Base-by-base conservation (phyloP, 2,797 vertebrate genomes). In the Chaetophractus vellerosus region DNA sequence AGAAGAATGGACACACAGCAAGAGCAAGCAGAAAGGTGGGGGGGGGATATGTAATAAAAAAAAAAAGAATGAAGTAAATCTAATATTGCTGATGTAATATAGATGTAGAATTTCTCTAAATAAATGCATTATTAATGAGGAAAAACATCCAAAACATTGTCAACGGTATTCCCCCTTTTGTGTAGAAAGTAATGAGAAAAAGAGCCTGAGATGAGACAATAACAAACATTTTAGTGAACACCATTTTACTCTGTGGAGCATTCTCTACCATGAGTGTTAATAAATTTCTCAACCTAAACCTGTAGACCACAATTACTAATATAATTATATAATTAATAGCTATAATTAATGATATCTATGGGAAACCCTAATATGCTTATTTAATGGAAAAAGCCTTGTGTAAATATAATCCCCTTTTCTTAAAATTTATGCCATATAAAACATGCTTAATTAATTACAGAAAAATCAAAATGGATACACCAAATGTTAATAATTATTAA, bases 381-480 rank as follows among this genome's bases (percentile, higher is more conserved):
- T 81, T 88, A 72, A 45, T 83, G 24, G 38, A 50, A 89, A 87
- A 80, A 63, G 3, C 0, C 15, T 28, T 19, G 2, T 68, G 8
- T 52, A 59, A 31, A 4, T 33, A 50, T 21, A 71, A 52, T 79
- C 26, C 6, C 9, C 18, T 78, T 45, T 90, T 71, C 23, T 75
- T 80, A 81, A 64, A 92, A 31, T 48, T 21, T 33, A 21, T 50
- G 52, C 18, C 15, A 69, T 64, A 61, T n/a, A n/a, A 63, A 63
- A 21, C 24, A 91, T 69, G 12, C 16, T 38, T 79, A 57, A 9
- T 82, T 78, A 75, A 84, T 11, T 69, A 38, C 6, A 45, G 45
- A 83, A 64, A 90, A 90, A 75, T 63, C 36, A 7, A 82, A 92
- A 78, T 14, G 75, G 23, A 63, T 89, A 38, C 12, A 50, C n/a